A percentile compares a stretch with the other conserved stretches of the same genome.
These are phyloP conservation scores for Epinephelus malabaricus DNA, from an alignment of 2,797 vertebrate species.

Conservation along the genomic window DNA sequence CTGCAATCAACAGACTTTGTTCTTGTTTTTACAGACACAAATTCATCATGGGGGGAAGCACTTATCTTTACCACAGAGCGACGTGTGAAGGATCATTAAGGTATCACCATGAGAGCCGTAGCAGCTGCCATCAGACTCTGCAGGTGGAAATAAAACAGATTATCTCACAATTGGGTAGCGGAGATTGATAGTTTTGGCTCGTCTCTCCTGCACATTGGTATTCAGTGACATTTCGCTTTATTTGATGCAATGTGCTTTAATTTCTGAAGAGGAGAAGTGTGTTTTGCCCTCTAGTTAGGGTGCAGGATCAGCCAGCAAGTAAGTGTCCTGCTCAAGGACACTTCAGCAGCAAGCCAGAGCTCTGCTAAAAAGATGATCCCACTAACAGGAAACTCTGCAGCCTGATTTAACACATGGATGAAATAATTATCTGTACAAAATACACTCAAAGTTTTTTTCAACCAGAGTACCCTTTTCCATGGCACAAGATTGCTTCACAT, in stretches of 20 bases:
- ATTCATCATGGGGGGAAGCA: slow-evolving; percentile 27
- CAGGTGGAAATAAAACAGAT: slow-evolving; percentile 59
- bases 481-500: neutral
- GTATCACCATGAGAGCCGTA: slow-evolving; percentile 45
- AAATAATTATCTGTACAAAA: neutral
- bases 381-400: neutral
- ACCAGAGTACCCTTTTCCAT: neutral
- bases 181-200: slow-evolving; percentile 50
- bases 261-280: slow-evolving; percentile 47
- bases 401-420: neutral
- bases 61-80: slow-evolving; percentile 43
- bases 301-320: slow-evolving; percentile 36
- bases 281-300: slow-evolving; percentile 41
- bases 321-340: slow-evolving; percentile 51
- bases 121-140: slow-evolving; percentile 43
- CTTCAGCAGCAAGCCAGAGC: slow-evolving; percentile 20
- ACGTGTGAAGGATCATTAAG: slow-evolving; percentile 54
- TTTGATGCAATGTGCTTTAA: slow-evolving; percentile 51
- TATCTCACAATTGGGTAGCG: slow-evolving; percentile 37
- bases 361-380: slow-evolving; percentile 20
- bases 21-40: slow-evolving; percentile 23
- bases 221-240: slow-evolving; percentile 44
- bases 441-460: neutral
- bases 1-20: slow-evolving; percentile 46
- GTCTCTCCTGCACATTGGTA: slow-evolving; percentile 49